Percentiles rank a stretch among this genome's conserved stretches.
Conservation (phyloP, 2,797 vertebrate species). For the Bufotes viridis region DNA sequence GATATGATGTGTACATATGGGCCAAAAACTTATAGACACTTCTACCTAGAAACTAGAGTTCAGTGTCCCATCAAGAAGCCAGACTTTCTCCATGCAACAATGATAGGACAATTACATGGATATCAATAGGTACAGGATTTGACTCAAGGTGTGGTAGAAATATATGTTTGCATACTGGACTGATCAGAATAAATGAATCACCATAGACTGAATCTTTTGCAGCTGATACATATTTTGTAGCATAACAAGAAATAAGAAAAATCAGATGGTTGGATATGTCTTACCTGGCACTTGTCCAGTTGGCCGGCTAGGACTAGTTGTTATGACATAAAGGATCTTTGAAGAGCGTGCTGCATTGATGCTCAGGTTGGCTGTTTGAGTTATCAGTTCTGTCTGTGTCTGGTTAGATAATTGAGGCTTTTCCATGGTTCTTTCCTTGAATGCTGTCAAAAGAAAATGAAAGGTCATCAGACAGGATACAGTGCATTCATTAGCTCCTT, state of each 20-base stretch:
- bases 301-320: slow-evolving; percentile 90
- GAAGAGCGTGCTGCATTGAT: slow-evolving; percentile 81
- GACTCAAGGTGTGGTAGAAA: background rate
- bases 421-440: slow-evolving; percentile 73
- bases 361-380: slow-evolving; percentile 84
- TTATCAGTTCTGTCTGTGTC: slow-evolving; percentile 76
- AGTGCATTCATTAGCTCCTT: background rate
- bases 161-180: background rate
- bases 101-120: background rate
- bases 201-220: background rate
- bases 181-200: background rate
- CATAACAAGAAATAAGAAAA: background rate
- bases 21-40: background rate
- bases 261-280: slow-evolving; percentile 57
- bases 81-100: background rate
- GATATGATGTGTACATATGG: background rate
- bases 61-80: background rate
- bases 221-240: slow-evolving; percentile 20
- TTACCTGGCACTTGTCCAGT: slow-evolving; percentile 91
- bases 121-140: background rate
- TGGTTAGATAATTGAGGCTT: slow-evolving; percentile 77
- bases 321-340: slow-evolving; percentile 94
- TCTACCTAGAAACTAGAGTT: background rate
- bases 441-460: slow-evolving; percentile 72
- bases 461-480: slow-evolving; percentile 15